Evolutionary conservation across 2,888 invertebrate species (phyloP).

Genomic region (Tethea ocularis): DNA sequence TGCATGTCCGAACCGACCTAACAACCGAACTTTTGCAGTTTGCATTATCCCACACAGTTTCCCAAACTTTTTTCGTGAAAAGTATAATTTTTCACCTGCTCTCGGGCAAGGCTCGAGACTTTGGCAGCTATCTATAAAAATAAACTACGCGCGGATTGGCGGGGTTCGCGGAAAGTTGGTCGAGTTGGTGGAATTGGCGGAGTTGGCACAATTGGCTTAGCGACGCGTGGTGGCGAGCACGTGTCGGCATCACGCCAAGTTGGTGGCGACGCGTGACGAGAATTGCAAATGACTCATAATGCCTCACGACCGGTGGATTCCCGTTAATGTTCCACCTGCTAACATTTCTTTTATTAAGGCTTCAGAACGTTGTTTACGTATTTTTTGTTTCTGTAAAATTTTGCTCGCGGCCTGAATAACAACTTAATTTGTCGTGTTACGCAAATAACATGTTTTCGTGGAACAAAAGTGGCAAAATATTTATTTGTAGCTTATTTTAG

Average conservation of each 20-base stretch:
- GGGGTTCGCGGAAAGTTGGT: constrained; percentile 6
- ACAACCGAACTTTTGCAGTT: constrained; percentile 44
- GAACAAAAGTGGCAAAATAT: too few relatives aligned
- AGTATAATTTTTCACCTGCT: constrained; percentile 46
- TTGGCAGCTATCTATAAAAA: constrained; percentile 43
- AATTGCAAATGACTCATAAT: constrained; percentile 20
- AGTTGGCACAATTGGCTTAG: constrained; percentile 28
- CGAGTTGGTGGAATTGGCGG: constrained; percentile 13
- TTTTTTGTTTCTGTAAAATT: background rate
- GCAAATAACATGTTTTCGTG: too few relatives aligned
- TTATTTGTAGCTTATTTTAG: too few relatives aligned
- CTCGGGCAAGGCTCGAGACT: constrained; percentile 36
- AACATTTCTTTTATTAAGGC: constrained; percentile 25
- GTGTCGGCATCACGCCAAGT: constrained; percentile 21
- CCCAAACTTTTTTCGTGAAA: constrained; percentile 29
- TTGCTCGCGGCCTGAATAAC: background rate
- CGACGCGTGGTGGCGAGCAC: constrained; percentile 18
- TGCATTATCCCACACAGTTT: constrained; percentile 39
- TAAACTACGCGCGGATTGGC: constrained; percentile 26
- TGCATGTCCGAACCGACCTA: constrained; percentile 36
- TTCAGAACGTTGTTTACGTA: background rate
- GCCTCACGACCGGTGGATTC: constrained; percentile 14
- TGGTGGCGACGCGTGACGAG: constrained; percentile 28
- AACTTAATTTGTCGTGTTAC: background rate
- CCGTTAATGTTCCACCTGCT: constrained; percentile 32